Base-by-base conservation (phyloP, 2,888 invertebrate species). In the Drosophila pseudotalamancana region DNA sequence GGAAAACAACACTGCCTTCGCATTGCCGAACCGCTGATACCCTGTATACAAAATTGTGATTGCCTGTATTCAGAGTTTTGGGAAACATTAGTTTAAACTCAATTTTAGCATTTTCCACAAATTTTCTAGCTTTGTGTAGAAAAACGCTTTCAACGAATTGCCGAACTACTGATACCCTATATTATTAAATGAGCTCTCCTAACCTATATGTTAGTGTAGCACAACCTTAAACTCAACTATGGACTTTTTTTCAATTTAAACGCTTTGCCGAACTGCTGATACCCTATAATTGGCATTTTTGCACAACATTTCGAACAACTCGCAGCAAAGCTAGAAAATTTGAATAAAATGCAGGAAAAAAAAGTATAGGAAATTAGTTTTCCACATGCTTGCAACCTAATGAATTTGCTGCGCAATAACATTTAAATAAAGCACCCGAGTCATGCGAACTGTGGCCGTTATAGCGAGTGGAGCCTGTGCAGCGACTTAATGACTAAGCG, bases 401-500 rank as follows among this genome's bases (percentile, higher is more conserved):
- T 51, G 34, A 59, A 32, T 51, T 65, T 29, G 34, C 35, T 16
- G 32, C 12, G 19, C 32, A 49, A 39, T 11, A 18, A 9, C 18
- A 19, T 8, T 29, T 55, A 4, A 43, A 49, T 56, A n/a, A 14
- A 42, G 8, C 51, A 19, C 42, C 6, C 21, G 19, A 14, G 27
- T 11, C 37, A 61, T 14, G 43, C 43, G 16, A 34, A 11, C 14
- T 6, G 14, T 16, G 21, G 40, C 16, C 31, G 3, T 16, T 9
- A n/a, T 42, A 43, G 16, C 16, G n/a, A 27, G 50, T 46, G 18
- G 23, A n/a, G 4, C 21, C 32, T 43, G 74, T 64, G 50, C 23
- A 18, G 3, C 35, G 12, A 43, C 11, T 65, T 60, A 34, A 56
- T 43, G 49, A 34, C 73, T 67, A 71, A 76, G 37, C 67, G 67